Conservation (phyloP, 2,888 invertebrate species). For the Carterocephalus palaemon region DNA sequence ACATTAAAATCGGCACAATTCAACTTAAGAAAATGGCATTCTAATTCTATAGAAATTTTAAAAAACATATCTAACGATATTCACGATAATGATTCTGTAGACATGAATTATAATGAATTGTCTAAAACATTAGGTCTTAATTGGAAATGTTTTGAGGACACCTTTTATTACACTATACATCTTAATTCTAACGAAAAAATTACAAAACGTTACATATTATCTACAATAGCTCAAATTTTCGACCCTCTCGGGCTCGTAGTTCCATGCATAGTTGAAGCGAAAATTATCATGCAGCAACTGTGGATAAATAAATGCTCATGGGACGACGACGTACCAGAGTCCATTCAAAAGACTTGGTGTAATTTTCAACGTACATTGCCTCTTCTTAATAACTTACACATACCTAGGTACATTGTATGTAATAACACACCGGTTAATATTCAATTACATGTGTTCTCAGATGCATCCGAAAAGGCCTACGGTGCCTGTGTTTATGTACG, state of each 20-base stretch:
- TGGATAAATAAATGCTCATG: slow-evolving; percentile 31
- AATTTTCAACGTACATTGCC: slow-evolving; percentile 9
- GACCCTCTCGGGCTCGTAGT: slow-evolving; percentile 26
- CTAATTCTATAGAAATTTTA: slow-evolving; percentile 9
- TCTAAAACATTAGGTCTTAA: slow-evolving; percentile 31
- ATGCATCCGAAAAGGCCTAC: slow-evolving; percentile 35
- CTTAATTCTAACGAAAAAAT: slow-evolving; percentile 26
- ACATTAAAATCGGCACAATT: slow-evolving; percentile 9
- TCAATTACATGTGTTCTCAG: slow-evolving; percentile 35
- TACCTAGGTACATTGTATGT: slow-evolving; percentile 31
- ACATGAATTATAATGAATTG: slow-evolving; percentile 12
- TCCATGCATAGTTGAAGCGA: slow-evolving; percentile 25
- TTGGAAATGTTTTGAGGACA: slow-evolving; percentile 27
- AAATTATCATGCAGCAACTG: slow-evolving; percentile 28
- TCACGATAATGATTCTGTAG: neutral
- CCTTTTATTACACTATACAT: slow-evolving; percentile 30
- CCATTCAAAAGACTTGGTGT: slow-evolving; percentile 19
- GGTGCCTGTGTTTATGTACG: slow-evolving; percentile 33
- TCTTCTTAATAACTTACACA: slow-evolving; percentile 26
- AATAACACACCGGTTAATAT: slow-evolving; percentile 1
- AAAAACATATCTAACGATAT: slow-evolving; percentile 2
- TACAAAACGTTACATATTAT: slow-evolving; percentile 36
- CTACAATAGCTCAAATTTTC: slow-evolving; percentile 32
- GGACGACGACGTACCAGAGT: slow-evolving; percentile 31
- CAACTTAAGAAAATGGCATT: slow-evolving; percentile 14